These are phyloP conservation scores for Zosterops borbonicus DNA, from an alignment of 2,113 vertebrate genomes.

Conservation along the genomic window DNA sequence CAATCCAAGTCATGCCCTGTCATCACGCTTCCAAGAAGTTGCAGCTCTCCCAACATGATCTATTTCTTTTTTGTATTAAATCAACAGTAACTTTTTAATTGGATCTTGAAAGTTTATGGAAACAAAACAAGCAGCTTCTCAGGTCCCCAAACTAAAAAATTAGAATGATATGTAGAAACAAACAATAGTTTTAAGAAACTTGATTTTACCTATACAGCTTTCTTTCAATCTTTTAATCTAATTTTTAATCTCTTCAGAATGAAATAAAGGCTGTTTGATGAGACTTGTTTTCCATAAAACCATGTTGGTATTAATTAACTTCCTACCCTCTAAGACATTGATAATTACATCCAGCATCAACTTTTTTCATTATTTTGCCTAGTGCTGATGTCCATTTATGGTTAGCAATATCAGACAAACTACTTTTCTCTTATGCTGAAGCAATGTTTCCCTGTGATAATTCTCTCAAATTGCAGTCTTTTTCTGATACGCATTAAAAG, in stretches of 20 bases:
- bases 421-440: neutral
- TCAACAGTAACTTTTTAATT: neutral
- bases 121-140: neutral
- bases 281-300: neutral
- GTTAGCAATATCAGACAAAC: neutral
- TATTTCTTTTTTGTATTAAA: neutral
- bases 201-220: neutral
- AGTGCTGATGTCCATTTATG: neutral
- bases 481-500: neutral
- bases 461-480: neutral
- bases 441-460: neutral
- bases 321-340: neutral
- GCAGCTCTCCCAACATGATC: rapidly evolving
- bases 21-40: neutral
- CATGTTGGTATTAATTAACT: neutral
- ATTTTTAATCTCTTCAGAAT: neutral
- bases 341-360: neutral
- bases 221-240: neutral
- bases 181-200: neutral
- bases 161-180: neutral
- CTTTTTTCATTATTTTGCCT: neutral
- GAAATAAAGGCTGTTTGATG: neutral
- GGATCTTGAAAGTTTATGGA: neutral
- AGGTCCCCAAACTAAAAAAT: neutral
- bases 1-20: neutral